phyloP scores from a whole-genome alignment of 2,113 vertebrate species.

The Ptyas mucosa region DNA sequence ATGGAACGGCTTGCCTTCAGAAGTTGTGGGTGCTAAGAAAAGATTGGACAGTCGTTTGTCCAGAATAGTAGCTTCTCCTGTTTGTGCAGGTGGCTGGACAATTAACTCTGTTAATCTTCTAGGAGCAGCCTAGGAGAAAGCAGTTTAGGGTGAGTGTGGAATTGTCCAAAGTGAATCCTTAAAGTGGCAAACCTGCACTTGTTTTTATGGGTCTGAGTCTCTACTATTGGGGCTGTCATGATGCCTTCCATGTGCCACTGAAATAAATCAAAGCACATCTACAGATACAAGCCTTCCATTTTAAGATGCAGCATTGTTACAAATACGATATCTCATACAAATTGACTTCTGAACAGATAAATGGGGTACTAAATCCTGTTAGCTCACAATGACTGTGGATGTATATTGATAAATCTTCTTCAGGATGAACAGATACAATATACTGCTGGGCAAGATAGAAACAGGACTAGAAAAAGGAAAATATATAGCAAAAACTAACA shows the following conservation, averaged over 20 bases:
- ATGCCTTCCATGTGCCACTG: constrained; percentile 8
- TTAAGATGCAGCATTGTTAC: constrained; percentile 34
- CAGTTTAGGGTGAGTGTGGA: background rate
- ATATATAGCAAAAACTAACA: background rate
- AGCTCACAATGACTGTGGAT: constrained; percentile 16
- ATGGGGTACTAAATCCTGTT: constrained; percentile 42
- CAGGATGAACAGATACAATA: constrained; percentile 26
- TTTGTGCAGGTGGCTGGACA: too few relatives aligned
- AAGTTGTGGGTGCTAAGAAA: too few relatives aligned
- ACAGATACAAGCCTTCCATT: constrained; percentile 47
- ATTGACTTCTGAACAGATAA: constrained; percentile 32
- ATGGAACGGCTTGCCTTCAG: too few relatives aligned
- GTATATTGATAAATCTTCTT: constrained; percentile 33
- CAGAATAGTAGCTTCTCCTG: too few relatives aligned
- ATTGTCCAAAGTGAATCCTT: background rate
- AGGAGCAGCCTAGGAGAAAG: background rate
- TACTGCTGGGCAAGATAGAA: background rate
- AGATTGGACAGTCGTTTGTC: too few relatives aligned
- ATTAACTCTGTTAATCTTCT: too few relatives aligned
- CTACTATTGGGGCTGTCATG: background rate
- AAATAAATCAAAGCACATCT: constrained; percentile 45
- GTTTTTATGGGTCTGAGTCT: background rate
- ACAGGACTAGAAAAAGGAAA: background rate
- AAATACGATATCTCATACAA: constrained; percentile 51
- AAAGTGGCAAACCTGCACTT: background rate